Evolutionary conservation across 2,113 vertebrate genomes (phyloP).

Genomic region (Osmerus mordax): DNA sequence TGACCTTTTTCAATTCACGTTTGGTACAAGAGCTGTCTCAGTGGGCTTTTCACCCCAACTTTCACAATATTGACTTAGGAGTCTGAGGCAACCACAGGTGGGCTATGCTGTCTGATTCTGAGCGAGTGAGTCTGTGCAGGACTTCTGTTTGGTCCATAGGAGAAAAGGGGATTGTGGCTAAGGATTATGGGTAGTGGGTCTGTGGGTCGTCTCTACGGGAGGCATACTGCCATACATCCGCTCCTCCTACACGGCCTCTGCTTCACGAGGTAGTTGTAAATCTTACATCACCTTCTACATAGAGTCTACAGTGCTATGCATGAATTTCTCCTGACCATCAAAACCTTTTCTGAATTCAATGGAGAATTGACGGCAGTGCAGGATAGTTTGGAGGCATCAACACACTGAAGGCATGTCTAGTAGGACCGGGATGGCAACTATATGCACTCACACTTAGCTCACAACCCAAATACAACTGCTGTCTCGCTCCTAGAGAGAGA

Average conservation of each 20-base stretch:
- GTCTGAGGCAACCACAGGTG: conserved; percentile 72
- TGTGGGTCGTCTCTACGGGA: conserved; percentile 23
- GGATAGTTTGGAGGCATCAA: too few relatives aligned
- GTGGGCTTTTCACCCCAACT: conserved; percentile 54
- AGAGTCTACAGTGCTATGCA: conserved; percentile 34
- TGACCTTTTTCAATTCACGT: conserved; percentile 21
- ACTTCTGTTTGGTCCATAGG: conserved; percentile 34
- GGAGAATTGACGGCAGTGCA: too few relatives aligned
- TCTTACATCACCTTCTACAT: conserved; percentile 21
- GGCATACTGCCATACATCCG: conserved; percentile 14
- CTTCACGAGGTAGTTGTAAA: conserved; percentile 19
- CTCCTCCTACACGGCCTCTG: conserved; percentile 17
- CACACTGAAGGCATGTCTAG: too few relatives aligned
- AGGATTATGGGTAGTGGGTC: conserved; percentile 16
- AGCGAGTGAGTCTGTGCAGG: conserved; percentile 45
- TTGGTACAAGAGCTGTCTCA: conserved; percentile 42
- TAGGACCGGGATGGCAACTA: too few relatives aligned
- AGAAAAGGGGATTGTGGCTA: conserved; percentile 55
- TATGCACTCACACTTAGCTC: too few relatives aligned
- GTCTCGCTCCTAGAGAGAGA: too few relatives aligned
- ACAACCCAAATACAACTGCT: too few relatives aligned
- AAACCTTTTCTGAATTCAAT: too few relatives aligned
- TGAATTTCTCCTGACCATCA: too few relatives aligned
- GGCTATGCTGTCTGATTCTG: conserved; percentile 59
- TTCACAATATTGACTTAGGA: conserved; percentile 66